Evolutionary conservation across 2,888 invertebrate genomes (phyloP).

Genomic region (Notodonta ziczac): DNA sequence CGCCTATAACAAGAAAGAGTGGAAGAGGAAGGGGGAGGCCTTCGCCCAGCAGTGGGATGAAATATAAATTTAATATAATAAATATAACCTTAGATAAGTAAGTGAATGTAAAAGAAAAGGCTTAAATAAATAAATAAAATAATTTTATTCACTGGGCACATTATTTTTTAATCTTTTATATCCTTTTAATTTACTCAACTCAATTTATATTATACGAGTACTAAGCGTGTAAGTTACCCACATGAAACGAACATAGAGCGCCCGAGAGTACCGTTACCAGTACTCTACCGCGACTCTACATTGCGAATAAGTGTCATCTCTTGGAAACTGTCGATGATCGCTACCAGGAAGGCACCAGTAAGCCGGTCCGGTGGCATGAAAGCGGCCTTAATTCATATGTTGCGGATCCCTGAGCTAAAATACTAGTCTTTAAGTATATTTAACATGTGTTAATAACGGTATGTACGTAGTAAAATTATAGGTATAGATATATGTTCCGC

Average conservation of each 20-base stretch:
- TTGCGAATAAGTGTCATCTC: background rate
- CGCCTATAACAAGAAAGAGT: too few species aligned
- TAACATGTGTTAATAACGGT: background rate
- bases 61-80: too few species aligned
- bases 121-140: too few species aligned
- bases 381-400: conserved; percentile 18
- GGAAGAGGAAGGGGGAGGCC: too few species aligned
- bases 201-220: too few species aligned
- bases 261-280: background rate
- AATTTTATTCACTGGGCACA: too few species aligned
- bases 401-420: background rate
- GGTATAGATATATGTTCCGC: background rate
- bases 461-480: background rate
- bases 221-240: too few species aligned
- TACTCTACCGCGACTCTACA: background rate
- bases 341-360: background rate
- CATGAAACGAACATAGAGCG: background rate
- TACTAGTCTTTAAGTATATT: background rate
- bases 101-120: too few species aligned
- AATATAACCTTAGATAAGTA: too few species aligned
- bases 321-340: conserved; percentile 3
- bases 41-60: too few species aligned
- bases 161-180: too few species aligned
- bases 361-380: conserved; percentile 12
- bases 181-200: too few species aligned